A percentile compares a stretch with the other conserved stretches of the same genome.
These are phyloP conservation scores for Thera obeliscata DNA, from an alignment of 2,888 invertebrate genomes.

Conservation along the genomic window DNA sequence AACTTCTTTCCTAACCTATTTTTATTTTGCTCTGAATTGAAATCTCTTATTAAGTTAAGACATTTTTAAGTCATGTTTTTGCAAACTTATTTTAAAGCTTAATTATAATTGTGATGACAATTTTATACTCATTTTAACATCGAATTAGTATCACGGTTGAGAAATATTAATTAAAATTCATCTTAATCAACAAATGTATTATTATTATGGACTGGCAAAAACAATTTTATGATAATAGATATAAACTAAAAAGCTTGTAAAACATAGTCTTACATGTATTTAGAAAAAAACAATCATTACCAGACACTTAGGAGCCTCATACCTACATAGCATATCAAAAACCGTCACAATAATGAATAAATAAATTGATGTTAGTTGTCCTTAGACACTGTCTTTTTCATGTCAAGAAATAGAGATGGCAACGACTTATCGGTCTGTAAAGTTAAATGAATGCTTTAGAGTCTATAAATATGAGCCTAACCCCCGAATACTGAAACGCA, in stretches of 20 bases:
- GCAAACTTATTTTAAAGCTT: constrained; percentile 27
- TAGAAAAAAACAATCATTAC: not conserved
- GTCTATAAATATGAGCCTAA: too few relatives aligned
- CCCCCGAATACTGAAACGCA: too few relatives aligned
- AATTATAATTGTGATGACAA: constrained; percentile 32
- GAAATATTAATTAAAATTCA: constrained; percentile 18
- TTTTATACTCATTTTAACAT: constrained; percentile 18
- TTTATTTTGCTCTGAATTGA: constrained; percentile 29
- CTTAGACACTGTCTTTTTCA: too few relatives aligned
- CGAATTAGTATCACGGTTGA: constrained; percentile 26
- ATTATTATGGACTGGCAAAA: constrained; percentile 12
- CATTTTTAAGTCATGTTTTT: constrained; percentile 30
- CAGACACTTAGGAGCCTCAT: too few relatives aligned
- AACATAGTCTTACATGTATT: not conserved
- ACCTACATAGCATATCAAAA: too few relatives aligned
- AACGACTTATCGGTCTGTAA: too few relatives aligned
- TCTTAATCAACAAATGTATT: constrained; percentile 24
- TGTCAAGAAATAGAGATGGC: too few relatives aligned
- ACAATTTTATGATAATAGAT: not conserved
- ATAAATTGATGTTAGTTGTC: too few relatives aligned
- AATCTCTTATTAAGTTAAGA: constrained; percentile 16
- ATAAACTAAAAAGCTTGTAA: not conserved
- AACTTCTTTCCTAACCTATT: constrained; percentile 24
- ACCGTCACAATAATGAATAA: too few relatives aligned
- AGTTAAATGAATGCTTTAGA: too few relatives aligned